Evolutionary conservation across 1,140 invertebrate genomes (phyloP).

Genomic region (Prorops nasuta): DNA sequence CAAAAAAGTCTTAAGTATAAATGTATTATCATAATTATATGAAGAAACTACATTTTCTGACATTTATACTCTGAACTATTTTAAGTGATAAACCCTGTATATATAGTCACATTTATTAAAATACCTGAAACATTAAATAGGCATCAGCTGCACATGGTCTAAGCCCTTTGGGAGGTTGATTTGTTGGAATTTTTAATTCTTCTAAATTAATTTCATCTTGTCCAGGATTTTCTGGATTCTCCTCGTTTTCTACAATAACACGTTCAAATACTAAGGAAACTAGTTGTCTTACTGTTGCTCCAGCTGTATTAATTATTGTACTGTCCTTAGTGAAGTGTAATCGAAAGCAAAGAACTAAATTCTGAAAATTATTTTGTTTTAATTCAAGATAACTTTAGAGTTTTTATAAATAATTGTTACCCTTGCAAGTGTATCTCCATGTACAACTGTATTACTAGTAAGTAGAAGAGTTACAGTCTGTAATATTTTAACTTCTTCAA

Average conservation of each 20-base stretch:
- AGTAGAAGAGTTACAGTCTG: conserved; percentile 93
- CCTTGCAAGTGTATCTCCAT: conserved; percentile 89
- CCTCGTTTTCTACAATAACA: conserved; percentile 74
- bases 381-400: not conserved
- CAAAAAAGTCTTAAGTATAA: too few species aligned
- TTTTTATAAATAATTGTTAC: conserved; percentile 54
- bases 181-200: conserved; percentile 76
- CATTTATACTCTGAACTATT: not conserved
- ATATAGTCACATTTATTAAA: conserved; percentile 1
- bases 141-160: conserved; percentile 91
- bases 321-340: conserved; percentile 92
- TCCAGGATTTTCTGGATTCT: conserved; percentile 39
- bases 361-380: conserved; percentile 61
- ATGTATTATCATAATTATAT: too few species aligned
- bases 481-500: conserved; percentile 93
- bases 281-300: conserved; percentile 93
- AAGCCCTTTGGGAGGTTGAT: conserved; percentile 75
- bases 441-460: conserved; percentile 90
- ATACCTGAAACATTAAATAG: conserved; percentile 91
- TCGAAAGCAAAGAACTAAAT: conserved; percentile 92
- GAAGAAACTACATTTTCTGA: conserved; percentile 3
- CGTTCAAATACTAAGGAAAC: conserved; percentile 97
- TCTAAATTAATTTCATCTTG: conserved; percentile 66
- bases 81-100: too few species aligned
- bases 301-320: conserved; percentile 93